Base-by-base conservation (phyloP, 2,888 invertebrate species). In the Dexiosoma caninum region DNA sequence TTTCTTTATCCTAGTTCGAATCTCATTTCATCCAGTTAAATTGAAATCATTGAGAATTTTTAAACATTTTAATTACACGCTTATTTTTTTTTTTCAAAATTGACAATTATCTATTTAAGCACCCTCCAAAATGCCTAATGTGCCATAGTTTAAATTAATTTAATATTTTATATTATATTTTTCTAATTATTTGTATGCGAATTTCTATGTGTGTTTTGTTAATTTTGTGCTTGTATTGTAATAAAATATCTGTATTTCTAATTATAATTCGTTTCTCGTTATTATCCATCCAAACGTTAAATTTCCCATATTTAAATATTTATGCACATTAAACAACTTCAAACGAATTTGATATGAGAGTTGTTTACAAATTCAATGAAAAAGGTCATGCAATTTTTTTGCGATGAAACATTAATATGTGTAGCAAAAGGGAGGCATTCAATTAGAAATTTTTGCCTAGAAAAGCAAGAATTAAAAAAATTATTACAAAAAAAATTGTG, bases 291-390 rank as follows among this genome's bases (percentile, higher is more conserved):
- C 84, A 84, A 85, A 84, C 84, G 85, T 84, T 84, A 84, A 85
- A 85, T 84, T 86, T 86, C 84, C 79, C 85, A 86, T 85, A 84
- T 83, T 86, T 85, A 85, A 86, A 85, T 85, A 86, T 86, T 86
- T 85, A 85, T 86, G 79, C 77, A 80, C 46, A 79, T 72, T 75
- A 59, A 75, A n/a, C n/a, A n/a, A 59, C 40, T 51, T 75, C 32
- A 67, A 60, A 67, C 42, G 21, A 60, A 67, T 32, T 59, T 51
- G n/a, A 42, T n/a, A 19, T 7, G 16, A 55, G n/a, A n/a, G 37
- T 59, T 40, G n/a, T 12, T 12, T 12, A 5, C 1, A 59, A 49
- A 23, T 53, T 30, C 9, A 51, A 27, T 37, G 23, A 51, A 49
- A 64, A 16, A 5, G 21, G 14, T 35, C 5, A 23, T 2, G 32